These are phyloP conservation scores for Meiosimyza platycephala DNA, from an alignment of 2,888 invertebrate genomes.

Conservation along the genomic window DNA sequence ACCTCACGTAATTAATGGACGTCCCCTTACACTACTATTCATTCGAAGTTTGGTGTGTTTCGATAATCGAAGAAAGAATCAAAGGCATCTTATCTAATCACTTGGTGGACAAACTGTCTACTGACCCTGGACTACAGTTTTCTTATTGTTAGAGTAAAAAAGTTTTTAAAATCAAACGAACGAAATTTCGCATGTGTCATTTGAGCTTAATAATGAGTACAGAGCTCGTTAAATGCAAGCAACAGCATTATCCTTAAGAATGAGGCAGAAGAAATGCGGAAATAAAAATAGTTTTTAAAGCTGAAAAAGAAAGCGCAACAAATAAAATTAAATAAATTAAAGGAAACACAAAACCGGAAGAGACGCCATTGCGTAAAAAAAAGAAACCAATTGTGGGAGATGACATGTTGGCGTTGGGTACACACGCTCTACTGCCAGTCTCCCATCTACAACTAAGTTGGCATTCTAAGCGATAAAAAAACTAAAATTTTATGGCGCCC, in stretches of 20 bases:
- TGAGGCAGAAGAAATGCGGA: background rate
- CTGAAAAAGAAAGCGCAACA: background rate
- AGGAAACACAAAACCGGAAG: background rate
- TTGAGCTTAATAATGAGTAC: too few relatives aligned
- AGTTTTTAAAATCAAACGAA: too few relatives aligned
- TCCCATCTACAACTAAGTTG: background rate
- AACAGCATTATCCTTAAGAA: background rate
- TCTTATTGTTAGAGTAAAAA: too few relatives aligned
- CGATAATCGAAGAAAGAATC: too few relatives aligned
- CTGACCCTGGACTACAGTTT: too few relatives aligned
- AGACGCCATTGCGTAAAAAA: background rate
- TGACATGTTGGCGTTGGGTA: background rate
- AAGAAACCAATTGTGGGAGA: background rate
- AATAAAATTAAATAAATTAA: background rate
- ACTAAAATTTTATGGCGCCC: slow-evolving; percentile 1
- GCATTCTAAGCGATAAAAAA: too few relatives aligned
- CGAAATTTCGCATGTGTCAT: too few relatives aligned
- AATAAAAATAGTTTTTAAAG: slow-evolving; percentile 2
- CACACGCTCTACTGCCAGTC: background rate
- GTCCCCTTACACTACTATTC: too few relatives aligned
- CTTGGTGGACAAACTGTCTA: too few relatives aligned
- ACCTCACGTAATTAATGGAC: too few relatives aligned
- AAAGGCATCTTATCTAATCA: too few relatives aligned
- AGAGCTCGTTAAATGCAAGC: background rate
- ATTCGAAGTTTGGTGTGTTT: too few relatives aligned